A percentile compares a stretch with the other conserved stretches of the same genome.
Conservation (phyloP, 2,113 vertebrate genomes). For the Silurus glanis region DNA sequence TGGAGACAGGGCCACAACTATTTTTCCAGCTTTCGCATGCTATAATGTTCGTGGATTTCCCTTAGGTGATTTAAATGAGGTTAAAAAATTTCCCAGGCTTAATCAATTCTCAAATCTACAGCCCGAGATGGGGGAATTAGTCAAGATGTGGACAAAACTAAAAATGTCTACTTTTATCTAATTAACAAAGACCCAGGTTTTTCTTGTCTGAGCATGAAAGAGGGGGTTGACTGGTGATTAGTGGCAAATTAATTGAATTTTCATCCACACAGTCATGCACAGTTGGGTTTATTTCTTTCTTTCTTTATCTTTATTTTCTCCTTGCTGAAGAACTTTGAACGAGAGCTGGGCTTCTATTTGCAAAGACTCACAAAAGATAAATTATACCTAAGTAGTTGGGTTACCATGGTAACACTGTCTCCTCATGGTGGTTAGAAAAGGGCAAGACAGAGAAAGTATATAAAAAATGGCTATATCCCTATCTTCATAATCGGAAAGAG, state of each 20-base stretch:
- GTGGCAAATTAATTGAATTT: conserved; percentile 44
- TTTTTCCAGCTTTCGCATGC: neutral
- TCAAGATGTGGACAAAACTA: conserved; percentile 22
- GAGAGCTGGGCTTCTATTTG: conserved; percentile 44
- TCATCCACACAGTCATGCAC: conserved; percentile 36
- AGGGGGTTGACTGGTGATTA: conserved; percentile 38
- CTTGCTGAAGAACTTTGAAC: conserved; percentile 13
- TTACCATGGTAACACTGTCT: conserved; percentile 61
- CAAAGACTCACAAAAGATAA: conserved; percentile 51
- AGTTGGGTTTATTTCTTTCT: neutral
- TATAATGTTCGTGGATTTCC: conserved; percentile 25
- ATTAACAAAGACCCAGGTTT: conserved; percentile 38
- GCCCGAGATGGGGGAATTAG: conserved; percentile 17
- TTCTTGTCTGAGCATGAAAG: conserved; percentile 24
- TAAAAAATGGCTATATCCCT: conserved; percentile 16
- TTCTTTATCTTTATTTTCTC: conserved; percentile 14
- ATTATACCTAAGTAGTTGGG: conserved; percentile 53
- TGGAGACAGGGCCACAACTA: neutral
- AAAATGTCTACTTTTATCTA: conserved; percentile 32
- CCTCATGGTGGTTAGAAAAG: conserved; percentile 55
- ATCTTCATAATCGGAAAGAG: conserved; percentile 39
- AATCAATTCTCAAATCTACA: conserved; percentile 39
- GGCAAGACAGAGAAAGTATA: conserved; percentile 43
- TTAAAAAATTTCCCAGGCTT: neutral
- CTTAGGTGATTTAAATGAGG: conserved; percentile 8